A percentile compares a stretch with the other conserved stretches of the same genome.
Evolutionary conservation across 2,888 invertebrate species (phyloP).

Genomic region (Eristalinus sepulchralis): DNA sequence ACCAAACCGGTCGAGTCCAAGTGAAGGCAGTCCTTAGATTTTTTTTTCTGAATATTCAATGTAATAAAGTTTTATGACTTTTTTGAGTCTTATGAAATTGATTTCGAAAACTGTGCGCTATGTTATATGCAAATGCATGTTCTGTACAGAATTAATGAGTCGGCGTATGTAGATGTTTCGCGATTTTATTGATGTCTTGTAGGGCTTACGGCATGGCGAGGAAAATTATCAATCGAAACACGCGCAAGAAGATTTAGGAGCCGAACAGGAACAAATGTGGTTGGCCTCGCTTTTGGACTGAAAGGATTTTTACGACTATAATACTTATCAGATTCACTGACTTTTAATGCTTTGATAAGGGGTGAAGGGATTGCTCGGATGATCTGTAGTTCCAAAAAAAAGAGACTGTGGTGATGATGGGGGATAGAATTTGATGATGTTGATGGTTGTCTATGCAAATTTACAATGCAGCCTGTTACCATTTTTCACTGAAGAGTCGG

Average conservation of each 20-base stretch:
- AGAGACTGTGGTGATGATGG: no score
- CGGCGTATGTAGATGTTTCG: background rate
- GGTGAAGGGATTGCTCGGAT: no score
- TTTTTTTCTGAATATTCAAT: background rate
- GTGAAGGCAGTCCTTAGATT: background rate
- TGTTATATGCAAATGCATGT: background rate
- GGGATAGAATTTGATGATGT: no score
- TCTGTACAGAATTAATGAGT: background rate
- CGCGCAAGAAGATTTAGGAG: background rate
- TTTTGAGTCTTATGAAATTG: background rate
- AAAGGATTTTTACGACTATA: background rate
- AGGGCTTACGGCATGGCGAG: background rate
- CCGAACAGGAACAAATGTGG: background rate
- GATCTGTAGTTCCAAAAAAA: no score
- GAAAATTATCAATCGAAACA: background rate
- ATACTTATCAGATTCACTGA: background rate
- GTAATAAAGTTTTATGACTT: background rate
- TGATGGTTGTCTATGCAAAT: no score
- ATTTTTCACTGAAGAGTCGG: no score
- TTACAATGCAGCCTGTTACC: no score
- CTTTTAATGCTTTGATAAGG: no score
- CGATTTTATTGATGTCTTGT: background rate
- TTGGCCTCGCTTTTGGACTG: background rate
- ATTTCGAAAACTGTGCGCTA: background rate
- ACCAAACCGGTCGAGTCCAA: background rate